Evolutionary conservation across 2,113 vertebrate genomes (phyloP), one percentile per base, ranked within the genome.

Genomic region (Thunnus maccoyii): DNA sequence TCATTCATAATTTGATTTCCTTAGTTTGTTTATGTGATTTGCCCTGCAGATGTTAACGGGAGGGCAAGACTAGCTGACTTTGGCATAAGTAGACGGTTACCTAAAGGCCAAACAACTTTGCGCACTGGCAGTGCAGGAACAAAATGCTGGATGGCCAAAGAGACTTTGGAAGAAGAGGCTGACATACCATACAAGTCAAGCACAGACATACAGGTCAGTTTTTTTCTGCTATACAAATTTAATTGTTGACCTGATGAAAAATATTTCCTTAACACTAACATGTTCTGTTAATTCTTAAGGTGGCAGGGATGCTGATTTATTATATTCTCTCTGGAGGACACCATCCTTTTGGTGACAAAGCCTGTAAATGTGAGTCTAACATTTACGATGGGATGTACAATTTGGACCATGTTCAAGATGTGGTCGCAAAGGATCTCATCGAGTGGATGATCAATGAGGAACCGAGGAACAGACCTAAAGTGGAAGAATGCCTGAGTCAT

Each of bases 301-400:
- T 94, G 67, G 91, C 93, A 30, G 94, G 94, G 30, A 94, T 95
- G 93, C 78, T 95, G 60, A 64, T 82, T 0, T 94, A 94, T 56
- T 95, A 93, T 16, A 92, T 93, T 77, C 86, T 94, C 1, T 91
- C 94, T 62, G n/a, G 88, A 52, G 91, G 93, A 61, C 84, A 91
- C 1, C 94, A 95, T 90, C 93, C 93, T 11, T 95, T 94, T 46
- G 90, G 89, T 0, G 48, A 75, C 32, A 9, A 5, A 72, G 2
- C 15, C 14, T 22, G 0, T 3, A 0, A 46, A 12, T 87, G 86
- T 65, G 91, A 89, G 10, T 0, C 0, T 14, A 93, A 94, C 66
- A 95, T 95, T 86, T 0, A 44, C 0, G 0, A 44, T 1, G 94
- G 93, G n/a, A 82, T 0, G 1, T 92, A 91, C 88, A 74, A n/a